These are phyloP conservation scores for Crenichthys baileyi DNA, from an alignment of 2,797 vertebrate species.

Conservation along the genomic window DNA sequence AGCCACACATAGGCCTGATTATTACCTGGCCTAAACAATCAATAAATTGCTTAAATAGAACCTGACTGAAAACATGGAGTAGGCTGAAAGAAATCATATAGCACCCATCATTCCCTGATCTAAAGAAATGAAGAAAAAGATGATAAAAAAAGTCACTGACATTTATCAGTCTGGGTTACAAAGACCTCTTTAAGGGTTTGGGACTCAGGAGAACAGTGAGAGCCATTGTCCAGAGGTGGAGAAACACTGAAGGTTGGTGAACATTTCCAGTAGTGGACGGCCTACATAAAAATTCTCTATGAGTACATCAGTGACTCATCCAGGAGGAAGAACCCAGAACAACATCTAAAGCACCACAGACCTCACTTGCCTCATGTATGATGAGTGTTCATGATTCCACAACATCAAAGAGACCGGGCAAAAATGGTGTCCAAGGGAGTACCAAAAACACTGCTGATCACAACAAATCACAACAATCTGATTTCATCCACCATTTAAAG, in stretches of 20 bases:
- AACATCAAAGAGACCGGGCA: no score
- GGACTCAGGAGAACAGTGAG: not conserved
- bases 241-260: not conserved
- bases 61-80: not conserved
- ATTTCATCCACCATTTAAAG: conserved; percentile 36
- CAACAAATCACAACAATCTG: not conserved
- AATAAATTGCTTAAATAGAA: not conserved
- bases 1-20: no score
- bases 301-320: not conserved
- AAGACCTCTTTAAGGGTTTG: no score
- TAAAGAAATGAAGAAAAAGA: not conserved
- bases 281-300: not conserved
- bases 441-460: no score
- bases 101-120: no score
- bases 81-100: no score
- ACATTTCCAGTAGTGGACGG: not conserved
- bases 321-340: not conserved
- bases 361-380: not conserved
- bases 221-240: not conserved
- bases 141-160: not conserved
- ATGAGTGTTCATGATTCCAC: not conserved
- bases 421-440: no score
- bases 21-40: no score
- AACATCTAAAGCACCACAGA: not conserved
- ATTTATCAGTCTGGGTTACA: not conserved